A percentile compares a stretch with the other conserved stretches of the same genome.
phyloP scores from a whole-genome alignment of 1,140 invertebrate genomes.

The Scaptomyza graminum region DNA sequence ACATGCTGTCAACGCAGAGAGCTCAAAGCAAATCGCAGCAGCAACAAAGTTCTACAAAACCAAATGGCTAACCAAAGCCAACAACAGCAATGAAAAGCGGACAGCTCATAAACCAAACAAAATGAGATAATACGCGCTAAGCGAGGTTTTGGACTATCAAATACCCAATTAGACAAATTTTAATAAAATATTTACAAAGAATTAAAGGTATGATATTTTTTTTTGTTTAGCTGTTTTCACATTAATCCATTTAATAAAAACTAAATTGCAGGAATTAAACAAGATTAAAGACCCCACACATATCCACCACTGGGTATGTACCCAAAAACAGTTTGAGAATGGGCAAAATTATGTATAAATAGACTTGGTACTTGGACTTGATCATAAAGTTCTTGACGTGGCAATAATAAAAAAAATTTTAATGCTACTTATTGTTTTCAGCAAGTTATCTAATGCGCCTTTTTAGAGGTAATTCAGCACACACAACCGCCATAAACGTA shows the following conservation, averaged over 20 bases:
- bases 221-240: too few species aligned
- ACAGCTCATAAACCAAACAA: slow-evolving; percentile 61
- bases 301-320: too few species aligned
- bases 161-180: slow-evolving; percentile 1
- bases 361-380: slow-evolving; percentile 29
- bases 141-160: not conserved
- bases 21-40: slow-evolving; percentile 32
- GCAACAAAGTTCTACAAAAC: slow-evolving; percentile 50
- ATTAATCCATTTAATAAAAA: too few species aligned
- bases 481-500: slow-evolving; percentile 34
- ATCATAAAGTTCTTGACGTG: slow-evolving; percentile 66
- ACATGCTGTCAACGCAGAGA: slow-evolving; percentile 74
- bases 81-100: slow-evolving; percentile 22
- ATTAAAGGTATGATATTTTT: too few species aligned
- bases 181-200: too few species aligned
- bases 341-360: slow-evolving; percentile 60
- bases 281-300: too few species aligned
- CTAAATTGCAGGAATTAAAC: too few species aligned
- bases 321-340: slow-evolving; percentile 2
- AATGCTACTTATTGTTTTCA: slow-evolving; percentile 74
- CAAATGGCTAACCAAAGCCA: slow-evolving; percentile 49
- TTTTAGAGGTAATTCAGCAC: slow-evolving; percentile 58
- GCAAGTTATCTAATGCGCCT: slow-evolving; percentile 54
- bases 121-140: slow-evolving; percentile 13
- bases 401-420: slow-evolving; percentile 73